Evolutionary conservation across 1,140 invertebrate species (phyloP).

Genomic region (Tetragonula clypearis): DNA sequence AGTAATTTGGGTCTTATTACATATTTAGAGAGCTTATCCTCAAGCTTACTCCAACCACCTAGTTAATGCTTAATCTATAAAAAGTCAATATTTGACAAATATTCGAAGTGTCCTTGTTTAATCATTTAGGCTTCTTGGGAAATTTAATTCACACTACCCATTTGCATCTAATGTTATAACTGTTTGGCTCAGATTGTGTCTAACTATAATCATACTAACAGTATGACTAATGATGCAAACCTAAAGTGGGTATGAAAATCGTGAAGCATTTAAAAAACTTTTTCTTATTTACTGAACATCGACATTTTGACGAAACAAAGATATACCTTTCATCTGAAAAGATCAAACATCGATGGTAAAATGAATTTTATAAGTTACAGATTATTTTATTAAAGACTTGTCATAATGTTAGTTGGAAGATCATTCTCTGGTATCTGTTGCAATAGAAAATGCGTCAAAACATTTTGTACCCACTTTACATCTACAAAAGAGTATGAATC

Average conservation of each 20-base stretch:
- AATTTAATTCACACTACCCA: conserved; percentile 58
- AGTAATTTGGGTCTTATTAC: conserved; percentile 65
- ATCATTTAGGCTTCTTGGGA: conserved; percentile 60
- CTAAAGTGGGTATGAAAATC: conserved; percentile 55
- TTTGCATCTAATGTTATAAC: conserved; percentile 65
- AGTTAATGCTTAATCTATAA: conserved; percentile 67
- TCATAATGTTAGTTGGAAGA: neutral
- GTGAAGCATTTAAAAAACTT: conserved; percentile 3
- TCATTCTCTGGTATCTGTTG: neutral
- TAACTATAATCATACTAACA: conserved; percentile 69
- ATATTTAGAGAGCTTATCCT: conserved; percentile 62
- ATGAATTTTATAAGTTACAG: neutral
- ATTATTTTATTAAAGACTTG: neutral
- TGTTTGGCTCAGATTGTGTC: conserved; percentile 61
- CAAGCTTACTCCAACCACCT: conserved; percentile 63
- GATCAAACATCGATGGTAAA: neutral
- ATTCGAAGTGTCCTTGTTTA: conserved; percentile 56
- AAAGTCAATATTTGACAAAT: conserved; percentile 56
- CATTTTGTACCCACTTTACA: conserved; percentile 55
- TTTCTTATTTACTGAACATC: no score
- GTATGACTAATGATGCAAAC: conserved; percentile 58
- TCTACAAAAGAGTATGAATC: conserved; percentile 25
- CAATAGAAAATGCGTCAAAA: conserved; percentile 15
- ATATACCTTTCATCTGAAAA: neutral
- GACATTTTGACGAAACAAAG: neutral